phyloP scores from a whole-genome alignment of 2,888 invertebrate species.

The Pimpla rufipes region DNA sequence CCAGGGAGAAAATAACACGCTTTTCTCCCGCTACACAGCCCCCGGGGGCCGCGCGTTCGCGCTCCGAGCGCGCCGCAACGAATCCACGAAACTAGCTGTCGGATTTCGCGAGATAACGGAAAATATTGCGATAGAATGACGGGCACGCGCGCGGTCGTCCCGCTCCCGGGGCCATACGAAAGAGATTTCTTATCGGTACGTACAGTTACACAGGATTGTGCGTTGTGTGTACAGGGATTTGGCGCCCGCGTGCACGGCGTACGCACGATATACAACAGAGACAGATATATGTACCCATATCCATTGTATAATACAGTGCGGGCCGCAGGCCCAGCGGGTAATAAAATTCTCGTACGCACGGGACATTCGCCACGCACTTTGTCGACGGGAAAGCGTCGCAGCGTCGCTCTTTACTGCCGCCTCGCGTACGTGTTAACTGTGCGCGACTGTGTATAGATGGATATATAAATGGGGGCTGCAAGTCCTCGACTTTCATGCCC shows the following conservation, averaged over 20 bases:
- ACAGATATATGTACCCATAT: not conserved
- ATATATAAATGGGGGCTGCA: constrained; percentile 31
- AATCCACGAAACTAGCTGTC: constrained; percentile 45
- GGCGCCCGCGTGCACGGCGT: no score
- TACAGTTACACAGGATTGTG: constrained; percentile 1
- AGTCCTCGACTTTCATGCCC: constrained; percentile 55
- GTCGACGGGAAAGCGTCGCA: constrained; percentile 19
- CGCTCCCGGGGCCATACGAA: not conserved
- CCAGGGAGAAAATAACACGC: constrained; percentile 21
- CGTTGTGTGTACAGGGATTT: constrained; percentile 29
- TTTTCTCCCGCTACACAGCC: not conserved
- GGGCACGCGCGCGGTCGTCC: not conserved
- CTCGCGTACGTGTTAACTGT: constrained; percentile 31
- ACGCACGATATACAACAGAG: constrained; percentile 12
- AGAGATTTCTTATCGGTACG: constrained; percentile 51
- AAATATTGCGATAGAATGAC: constrained; percentile 35
- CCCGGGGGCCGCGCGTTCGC: not conserved
- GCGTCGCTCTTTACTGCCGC: constrained; percentile 23
- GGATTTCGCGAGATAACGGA: constrained; percentile 42
- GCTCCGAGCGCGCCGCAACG: constrained; percentile 9
- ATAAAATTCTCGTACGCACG: constrained; percentile 75
- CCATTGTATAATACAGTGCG: constrained; percentile 28
- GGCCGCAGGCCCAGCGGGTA: constrained; percentile 67
- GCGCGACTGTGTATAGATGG: not conserved
- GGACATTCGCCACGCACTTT: constrained; percentile 61